Percentiles rank a stretch among this genome's conserved stretches.
Evolutionary conservation across 2,113 vertebrate species (phyloP).

Genomic region (Caloenas nicobarica): DNA sequence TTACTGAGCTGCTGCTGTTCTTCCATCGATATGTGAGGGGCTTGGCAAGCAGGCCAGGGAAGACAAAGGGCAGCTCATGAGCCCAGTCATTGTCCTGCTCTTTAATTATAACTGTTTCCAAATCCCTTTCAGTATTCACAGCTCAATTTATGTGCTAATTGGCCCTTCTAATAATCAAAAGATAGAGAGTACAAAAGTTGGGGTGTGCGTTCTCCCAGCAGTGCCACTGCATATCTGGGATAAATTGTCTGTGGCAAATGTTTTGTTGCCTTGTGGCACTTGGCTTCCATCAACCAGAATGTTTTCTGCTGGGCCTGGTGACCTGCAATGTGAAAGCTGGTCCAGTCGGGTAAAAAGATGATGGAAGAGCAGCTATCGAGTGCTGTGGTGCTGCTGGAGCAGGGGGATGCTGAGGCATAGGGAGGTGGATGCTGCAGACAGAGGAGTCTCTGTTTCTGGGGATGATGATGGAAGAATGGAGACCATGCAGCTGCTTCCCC

Average conservation of each 20-base stretch:
- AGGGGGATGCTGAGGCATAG: not conserved
- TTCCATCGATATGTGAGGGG: not conserved
- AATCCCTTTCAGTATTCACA: constrained; percentile 59
- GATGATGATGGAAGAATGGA: not conserved
- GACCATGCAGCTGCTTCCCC: not conserved
- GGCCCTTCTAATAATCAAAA: constrained; percentile 46
- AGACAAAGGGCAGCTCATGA: not conserved
- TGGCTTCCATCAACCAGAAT: not conserved
- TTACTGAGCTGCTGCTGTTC: not conserved
- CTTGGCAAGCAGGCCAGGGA: not conserved
- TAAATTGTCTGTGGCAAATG: constrained; percentile 10
- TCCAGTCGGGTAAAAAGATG: not conserved
- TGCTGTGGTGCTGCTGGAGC: not conserved
- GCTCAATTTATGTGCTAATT: constrained; percentile 58
- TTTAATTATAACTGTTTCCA: constrained; percentile 57
- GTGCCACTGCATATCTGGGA: not conserved
- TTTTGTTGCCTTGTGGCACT: not conserved
- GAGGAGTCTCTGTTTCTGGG: not conserved
- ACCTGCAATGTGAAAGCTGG: not conserved
- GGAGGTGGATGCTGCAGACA: not conserved
- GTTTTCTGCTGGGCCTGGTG: not conserved
- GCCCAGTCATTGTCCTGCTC: not conserved
- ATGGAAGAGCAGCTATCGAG: not conserved
- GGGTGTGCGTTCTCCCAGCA: not conserved
- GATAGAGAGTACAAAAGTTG: not conserved